Base-by-base conservation (phyloP, 92 coral and sea anemone species). In the Palythoa heliodiscus region DNA sequence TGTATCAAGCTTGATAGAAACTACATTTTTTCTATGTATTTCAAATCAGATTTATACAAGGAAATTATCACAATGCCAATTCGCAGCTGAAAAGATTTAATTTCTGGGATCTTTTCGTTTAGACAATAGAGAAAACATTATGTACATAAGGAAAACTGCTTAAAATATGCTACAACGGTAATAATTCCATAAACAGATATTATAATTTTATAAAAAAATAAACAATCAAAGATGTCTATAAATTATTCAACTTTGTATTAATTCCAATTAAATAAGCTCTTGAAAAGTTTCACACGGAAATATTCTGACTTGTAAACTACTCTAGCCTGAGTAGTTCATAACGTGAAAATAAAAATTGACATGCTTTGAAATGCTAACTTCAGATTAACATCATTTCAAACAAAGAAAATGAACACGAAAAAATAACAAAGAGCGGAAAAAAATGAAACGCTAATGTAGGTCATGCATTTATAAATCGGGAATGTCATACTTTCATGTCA, bases 171-270 rank as follows among this genome's bases (percentile, higher is more conserved):
- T 38, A 11, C 66, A 77, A 24, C 3, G 24, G 57, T 8, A 75
- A 75, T 52, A 50, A 57, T 29, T 47, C 82, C 54, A 17, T 43
- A 55, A 15, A 77, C 19, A 52, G 35, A 24, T 48, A 76, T 40
- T n/a, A 53, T 9, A 66, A 75, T 48, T 75, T 50, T 75, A 23
- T 75, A 14, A 75, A 58, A 58, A 5, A 15, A 29, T 14, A 57
- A 57, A 75, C 66, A 75, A 75, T 75, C 79, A 75, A 12, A 75
- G 39, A 55, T 55, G 22, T 43, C 55, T 54, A 77, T 53, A 4
- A 77, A 8, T 8, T 9, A 29, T 35, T 35, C 68, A 23, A 19
- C 19, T 19, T 12, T 15, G 35, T 29, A 29, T 58, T 58, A 58
- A 58, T 77, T 39, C 24, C 12, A 22, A 75, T 57, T 15, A 77